A percentile compares a stretch with the other conserved stretches of the same genome.
Conservation (phyloP, 1,140 invertebrate genomes). For the Mactra quadrangularis region DNA sequence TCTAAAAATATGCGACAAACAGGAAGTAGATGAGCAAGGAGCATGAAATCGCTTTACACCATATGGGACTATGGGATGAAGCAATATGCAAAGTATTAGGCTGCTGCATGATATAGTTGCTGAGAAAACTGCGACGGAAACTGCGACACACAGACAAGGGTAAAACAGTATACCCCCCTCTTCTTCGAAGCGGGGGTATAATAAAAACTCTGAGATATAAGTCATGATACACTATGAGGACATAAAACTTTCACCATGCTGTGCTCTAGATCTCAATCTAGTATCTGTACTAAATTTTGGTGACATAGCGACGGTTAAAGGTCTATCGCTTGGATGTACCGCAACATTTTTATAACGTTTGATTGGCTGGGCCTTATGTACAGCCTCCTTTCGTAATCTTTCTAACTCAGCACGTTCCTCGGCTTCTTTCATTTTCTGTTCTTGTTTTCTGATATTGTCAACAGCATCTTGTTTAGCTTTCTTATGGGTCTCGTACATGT, state of each 20-base stretch:
- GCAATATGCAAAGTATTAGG: no score
- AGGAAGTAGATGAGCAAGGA: no score
- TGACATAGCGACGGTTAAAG: conserved; percentile 81
- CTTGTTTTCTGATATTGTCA: conserved; percentile 71
- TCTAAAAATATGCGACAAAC: no score
- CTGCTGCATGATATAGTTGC: no score
- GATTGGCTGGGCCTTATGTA: conserved; percentile 84
- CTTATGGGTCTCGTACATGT: conserved; percentile 83
- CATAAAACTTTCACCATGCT: conserved; percentile 36
- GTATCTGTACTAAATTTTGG: conserved; percentile 80
- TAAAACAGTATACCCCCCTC: no score
- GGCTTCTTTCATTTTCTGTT: conserved; percentile 71
- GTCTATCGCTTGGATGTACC: conserved; percentile 81
- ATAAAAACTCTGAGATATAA: no score
- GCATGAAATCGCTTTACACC: no score
- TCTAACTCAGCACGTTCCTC: conserved; percentile 82
- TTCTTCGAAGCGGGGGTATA: no score
- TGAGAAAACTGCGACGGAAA: no score
- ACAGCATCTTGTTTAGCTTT: conserved; percentile 83
- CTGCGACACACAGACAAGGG: no score
- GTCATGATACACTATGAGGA: neutral
- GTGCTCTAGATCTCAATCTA: conserved; percentile 60
- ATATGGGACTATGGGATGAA: no score
- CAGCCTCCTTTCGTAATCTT: conserved; percentile 79
- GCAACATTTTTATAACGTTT: conserved; percentile 81